phyloP scores from a whole-genome alignment of 2,888 invertebrate species.

The Heliconius aoede region DNA sequence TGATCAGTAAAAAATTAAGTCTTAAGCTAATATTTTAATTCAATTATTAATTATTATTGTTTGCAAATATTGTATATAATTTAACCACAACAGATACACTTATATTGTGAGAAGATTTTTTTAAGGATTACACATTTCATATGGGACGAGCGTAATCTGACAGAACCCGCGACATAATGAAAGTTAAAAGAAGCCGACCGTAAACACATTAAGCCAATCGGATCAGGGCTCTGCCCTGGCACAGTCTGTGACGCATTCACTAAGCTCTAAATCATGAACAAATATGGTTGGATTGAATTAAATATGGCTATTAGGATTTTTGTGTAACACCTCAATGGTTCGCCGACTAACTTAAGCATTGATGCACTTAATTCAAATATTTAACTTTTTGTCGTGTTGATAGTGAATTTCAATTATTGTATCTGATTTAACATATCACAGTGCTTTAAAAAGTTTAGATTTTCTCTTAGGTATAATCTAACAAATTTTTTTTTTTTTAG shows the following conservation, averaged over 20 bases:
- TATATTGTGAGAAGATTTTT: conserved; percentile 1
- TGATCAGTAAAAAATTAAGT: too few species aligned
- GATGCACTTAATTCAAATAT: not conserved
- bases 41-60: not conserved
- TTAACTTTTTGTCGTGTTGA: not conserved
- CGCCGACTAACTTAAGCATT: conserved; percentile 10
- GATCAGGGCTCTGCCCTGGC: conserved; percentile 56
- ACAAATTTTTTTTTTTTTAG: too few species aligned
- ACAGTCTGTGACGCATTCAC: conserved; percentile 48
- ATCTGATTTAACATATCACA: not conserved
- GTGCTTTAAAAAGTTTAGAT: not conserved
- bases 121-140: conserved; percentile 23
- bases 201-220: conserved; percentile 72
- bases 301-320: conserved; percentile 37
- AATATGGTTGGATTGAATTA: conserved; percentile 42
- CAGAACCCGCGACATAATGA: conserved; percentile 53
- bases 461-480: too few species aligned
- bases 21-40: too few species aligned
- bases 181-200: conserved; percentile 71
- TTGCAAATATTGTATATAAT: conserved; percentile 13
- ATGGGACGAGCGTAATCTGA: conserved; percentile 39
- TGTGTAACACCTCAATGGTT: conserved; percentile 16
- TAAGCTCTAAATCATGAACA: conserved; percentile 48
- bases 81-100: not conserved
- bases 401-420: not conserved